Conservation (phyloP, 2,113 vertebrate genomes). For the Chaenocephalus aceratus region DNA sequence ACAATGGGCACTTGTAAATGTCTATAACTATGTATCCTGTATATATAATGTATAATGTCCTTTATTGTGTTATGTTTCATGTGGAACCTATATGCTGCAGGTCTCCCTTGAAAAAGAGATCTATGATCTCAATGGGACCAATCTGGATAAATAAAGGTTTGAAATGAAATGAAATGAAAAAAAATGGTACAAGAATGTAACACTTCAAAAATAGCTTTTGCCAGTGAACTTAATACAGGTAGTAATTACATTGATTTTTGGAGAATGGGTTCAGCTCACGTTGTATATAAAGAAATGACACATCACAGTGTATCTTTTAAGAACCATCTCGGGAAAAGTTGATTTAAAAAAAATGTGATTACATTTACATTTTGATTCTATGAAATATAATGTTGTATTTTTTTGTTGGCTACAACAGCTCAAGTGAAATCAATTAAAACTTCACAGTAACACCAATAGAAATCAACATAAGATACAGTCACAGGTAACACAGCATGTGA, state of each 20-base stretch:
- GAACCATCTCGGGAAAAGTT: neutral
- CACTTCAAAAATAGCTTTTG: neutral
- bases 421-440: neutral
- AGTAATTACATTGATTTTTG: neutral
- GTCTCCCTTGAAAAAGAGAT: too few relatives aligned
- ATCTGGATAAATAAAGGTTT: too few relatives aligned
- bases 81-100: too few relatives aligned
- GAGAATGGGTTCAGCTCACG: neutral
- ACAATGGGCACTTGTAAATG: too few relatives aligned
- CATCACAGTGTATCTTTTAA: neutral
- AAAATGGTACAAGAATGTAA: too few relatives aligned
- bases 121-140: too few relatives aligned
- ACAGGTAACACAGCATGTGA: neutral
- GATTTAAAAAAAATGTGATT: too few relatives aligned
- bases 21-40: too few relatives aligned
- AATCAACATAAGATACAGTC: neutral
- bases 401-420: neutral
- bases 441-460: neutral
- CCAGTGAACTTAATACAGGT: neutral
- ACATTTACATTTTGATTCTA: constrained; percentile 5
- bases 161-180: too few relatives aligned
- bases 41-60: too few relatives aligned
- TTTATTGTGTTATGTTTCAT: too few relatives aligned
- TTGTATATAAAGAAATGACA: neutral
- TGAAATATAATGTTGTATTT: neutral